Evolutionary conservation across 1,140 invertebrate genomes (phyloP).

Genomic region (Bombus breviceps): DNA sequence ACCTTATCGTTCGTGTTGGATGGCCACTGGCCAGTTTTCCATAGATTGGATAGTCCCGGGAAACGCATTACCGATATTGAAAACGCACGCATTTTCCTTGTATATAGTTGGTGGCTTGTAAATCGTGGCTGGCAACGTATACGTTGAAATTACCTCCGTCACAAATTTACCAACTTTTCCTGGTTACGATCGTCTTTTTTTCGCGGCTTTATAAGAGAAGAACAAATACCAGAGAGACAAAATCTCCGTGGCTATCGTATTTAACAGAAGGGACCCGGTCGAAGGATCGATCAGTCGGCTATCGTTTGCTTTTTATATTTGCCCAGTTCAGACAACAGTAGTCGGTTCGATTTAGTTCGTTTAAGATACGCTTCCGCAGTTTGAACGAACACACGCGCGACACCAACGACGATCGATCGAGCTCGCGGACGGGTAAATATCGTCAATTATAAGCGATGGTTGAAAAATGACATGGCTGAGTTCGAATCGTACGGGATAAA

Average conservation of each 20-base stretch:
- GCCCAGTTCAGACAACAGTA: neutral
- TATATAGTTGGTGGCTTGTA: neutral
- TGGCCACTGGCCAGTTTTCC: neutral
- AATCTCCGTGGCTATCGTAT: conserved; percentile 4
- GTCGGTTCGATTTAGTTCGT: neutral
- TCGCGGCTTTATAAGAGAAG: conserved; percentile 28
- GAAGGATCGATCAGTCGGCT: conserved; percentile 20
- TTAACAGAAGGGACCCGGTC: neutral
- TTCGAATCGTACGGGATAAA: neutral
- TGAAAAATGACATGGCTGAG: neutral
- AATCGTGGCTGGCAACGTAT: neutral
- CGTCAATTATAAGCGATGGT: neutral
- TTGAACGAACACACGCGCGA: neutral
- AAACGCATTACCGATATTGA: conserved; percentile 63
- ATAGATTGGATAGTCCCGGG: conserved; percentile 33
- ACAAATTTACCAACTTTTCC: conserved; percentile 34
- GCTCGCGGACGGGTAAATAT: neutral
- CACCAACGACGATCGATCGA: neutral
- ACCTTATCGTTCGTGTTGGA: conserved; percentile 37
- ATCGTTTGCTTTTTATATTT: conserved; percentile 37
- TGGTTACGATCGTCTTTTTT: conserved; percentile 7
- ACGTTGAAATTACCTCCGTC: conserved; percentile 20
- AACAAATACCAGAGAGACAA: conserved; percentile 15
- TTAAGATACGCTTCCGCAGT: neutral
- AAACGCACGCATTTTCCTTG: neutral